A percentile compares a stretch with the other conserved stretches of the same genome.
These are phyloP conservation scores for Gallinago media DNA, from an alignment of 2,113 vertebrate genomes.

Conservation along the genomic window DNA sequence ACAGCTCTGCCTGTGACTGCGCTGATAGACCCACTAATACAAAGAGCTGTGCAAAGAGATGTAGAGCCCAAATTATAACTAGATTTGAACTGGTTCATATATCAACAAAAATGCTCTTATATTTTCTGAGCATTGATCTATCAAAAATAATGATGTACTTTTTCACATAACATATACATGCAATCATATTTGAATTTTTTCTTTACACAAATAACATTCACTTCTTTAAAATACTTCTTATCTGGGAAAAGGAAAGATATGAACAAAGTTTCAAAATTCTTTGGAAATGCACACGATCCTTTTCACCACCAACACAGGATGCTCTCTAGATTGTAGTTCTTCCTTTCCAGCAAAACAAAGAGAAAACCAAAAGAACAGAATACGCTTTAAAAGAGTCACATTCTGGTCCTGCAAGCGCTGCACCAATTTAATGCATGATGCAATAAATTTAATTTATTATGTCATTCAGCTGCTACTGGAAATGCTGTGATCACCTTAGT, in stretches of 20 bases:
- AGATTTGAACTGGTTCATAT: background rate
- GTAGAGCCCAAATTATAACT: background rate
- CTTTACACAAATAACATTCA: background rate
- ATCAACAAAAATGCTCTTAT: background rate
- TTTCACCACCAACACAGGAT: background rate
- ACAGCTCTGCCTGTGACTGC: background rate
- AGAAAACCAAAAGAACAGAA: background rate
- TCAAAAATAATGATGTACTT: background rate
- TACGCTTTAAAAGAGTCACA: fast-evolving
- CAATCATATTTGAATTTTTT: background rate
- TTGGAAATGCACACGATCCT: background rate
- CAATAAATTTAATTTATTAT: background rate
- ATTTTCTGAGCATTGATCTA: background rate
- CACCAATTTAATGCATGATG: background rate
- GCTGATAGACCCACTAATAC: background rate
- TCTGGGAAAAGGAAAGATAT: background rate
- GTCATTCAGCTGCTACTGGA: background rate
- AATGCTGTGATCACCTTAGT: background rate
- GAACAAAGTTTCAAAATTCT: background rate
- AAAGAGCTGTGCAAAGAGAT: background rate
- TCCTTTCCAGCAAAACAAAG: background rate
- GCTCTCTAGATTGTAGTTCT: background rate
- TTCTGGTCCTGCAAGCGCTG: background rate
- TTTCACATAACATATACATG: background rate
- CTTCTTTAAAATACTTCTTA: background rate